phyloP scores from a whole-genome alignment of 37 sponge, comb jelly and placozoan genomes.

The Amphimedon queenslandica region DNA sequence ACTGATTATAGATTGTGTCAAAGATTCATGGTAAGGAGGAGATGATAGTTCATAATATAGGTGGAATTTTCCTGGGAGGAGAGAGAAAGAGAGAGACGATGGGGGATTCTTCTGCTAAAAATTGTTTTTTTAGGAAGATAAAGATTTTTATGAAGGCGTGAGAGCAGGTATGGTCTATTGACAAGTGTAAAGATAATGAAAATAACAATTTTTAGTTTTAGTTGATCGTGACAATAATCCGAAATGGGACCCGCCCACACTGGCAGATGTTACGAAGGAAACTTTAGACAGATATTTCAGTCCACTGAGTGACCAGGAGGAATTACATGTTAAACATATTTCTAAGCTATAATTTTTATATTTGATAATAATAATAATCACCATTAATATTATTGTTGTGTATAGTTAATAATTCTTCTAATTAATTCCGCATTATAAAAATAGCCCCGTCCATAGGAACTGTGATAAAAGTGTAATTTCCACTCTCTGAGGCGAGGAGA shows the following conservation, averaged over 20 bases:
- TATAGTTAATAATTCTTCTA: not conserved
- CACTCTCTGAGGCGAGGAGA: no score
- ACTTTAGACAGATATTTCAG: conserved; percentile 59
- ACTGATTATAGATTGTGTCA: conserved; percentile 86
- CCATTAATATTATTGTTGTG: not conserved
- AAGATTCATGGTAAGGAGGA: conserved; percentile 47
- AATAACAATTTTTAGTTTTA: conserved; percentile 30
- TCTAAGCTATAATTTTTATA: not conserved
- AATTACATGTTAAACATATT: not conserved
- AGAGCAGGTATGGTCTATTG: conserved; percentile 50
- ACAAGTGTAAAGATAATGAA: not conserved
- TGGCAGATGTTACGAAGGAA: conserved; percentile 66
- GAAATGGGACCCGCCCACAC: conserved; percentile 75
- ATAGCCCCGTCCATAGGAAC: not conserved
- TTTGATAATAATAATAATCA: not conserved
- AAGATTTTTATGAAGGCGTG: conserved; percentile 85
- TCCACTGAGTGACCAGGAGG: conserved; percentile 29
- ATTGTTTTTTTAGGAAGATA: conserved; percentile 46
- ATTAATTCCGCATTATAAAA: not conserved
- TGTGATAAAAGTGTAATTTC: no score
- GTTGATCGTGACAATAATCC: conserved; percentile 85
- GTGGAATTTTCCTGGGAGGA: not conserved
- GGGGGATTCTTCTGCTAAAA: not conserved
- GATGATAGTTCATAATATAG: not conserved
- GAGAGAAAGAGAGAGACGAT: no score